Evolutionary conservation across 2,797 vertebrate genomes (phyloP), one percentile per base, ranked within the genome.

Genomic region (Paedocypris micromegethes): DNA sequence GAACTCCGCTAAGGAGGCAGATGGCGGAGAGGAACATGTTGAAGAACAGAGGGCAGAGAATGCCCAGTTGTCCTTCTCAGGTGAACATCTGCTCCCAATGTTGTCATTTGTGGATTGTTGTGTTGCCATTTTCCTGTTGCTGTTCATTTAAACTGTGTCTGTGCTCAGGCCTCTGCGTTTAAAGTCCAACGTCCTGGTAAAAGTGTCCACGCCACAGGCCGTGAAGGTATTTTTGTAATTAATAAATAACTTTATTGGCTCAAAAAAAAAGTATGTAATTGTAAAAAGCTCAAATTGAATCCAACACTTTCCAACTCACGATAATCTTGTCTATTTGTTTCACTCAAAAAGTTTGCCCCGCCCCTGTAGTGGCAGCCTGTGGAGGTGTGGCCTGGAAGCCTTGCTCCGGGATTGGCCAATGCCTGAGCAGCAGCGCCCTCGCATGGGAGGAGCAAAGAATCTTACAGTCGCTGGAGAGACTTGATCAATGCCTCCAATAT

Each of bases 371-470:
- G 23, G 23, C 23, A 23, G 23, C 23, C 23, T 23, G 23, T 23
- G 23, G 23, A 23, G 23, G 23, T 23, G 23, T 23, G 23, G 23
- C 23, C 23, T 23, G 23, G 23, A 23, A 23, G 23, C 23, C 23
- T 23, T 23, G 23, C 23, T 23, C 23, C 23, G 23, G 23, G 23
- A 70, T 44, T 56, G 59, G 51, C 46, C 67, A 50, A 41, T 51
- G 54, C 4, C 76, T 77, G 68, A 78, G 72, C 38, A 69, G 79
- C 64, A 89, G 74, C 51, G 64, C 72, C 6, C 76, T 94, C 6
- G 93, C 93, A 4, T 37, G 88, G 73, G 93, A 96, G 73, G 96
- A 97, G 71, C 84, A 91, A 75, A 92, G 84, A 76, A 85, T 96
- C 58, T 86, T 93, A 5, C 87, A 91, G 39, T 95, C 91, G 64